Conservation (phyloP, 2,797 vertebrate species). For the Telmatherina bonti region DNA sequence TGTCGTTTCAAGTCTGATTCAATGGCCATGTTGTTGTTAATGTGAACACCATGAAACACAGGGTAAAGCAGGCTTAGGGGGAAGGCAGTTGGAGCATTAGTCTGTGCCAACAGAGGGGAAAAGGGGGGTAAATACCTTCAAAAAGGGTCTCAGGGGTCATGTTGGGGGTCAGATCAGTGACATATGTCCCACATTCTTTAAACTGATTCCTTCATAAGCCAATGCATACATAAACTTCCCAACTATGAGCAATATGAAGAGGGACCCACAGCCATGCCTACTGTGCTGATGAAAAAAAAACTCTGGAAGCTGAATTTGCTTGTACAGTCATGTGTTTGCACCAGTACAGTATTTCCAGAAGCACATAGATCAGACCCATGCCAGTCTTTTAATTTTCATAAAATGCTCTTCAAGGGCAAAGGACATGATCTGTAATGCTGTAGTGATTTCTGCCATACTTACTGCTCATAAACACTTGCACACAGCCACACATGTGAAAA, state of each 20-base stretch:
- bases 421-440: constrained; percentile 38
- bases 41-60: constrained; percentile 6
- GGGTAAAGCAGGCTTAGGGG: constrained; percentile 39
- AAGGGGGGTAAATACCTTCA: constrained; percentile 48
- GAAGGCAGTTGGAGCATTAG: not conserved
- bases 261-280: not conserved
- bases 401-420: constrained; percentile 48
- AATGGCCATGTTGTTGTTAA: constrained; percentile 18
- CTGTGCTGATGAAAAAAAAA: not conserved
- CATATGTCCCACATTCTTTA: not conserved
- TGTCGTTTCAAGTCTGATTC: constrained; percentile 53
- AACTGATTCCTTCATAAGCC: not conserved
- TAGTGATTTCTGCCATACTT: constrained; percentile 37
- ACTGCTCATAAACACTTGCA: constrained; percentile 7
- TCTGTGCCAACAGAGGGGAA: constrained; percentile 21
- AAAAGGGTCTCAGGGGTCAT: constrained; percentile 27
- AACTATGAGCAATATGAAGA: constrained; percentile 17
- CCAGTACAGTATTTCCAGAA: not conserved
- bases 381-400: constrained; percentile 67
- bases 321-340: not conserved
- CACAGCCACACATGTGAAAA: constrained; percentile 16
- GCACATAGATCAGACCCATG: constrained; percentile 13
- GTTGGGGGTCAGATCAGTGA: constrained; percentile 20
- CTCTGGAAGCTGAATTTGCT: constrained; percentile 10
- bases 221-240: not conserved